A percentile compares a stretch with the other conserved stretches of the same genome.
These are phyloP conservation scores for Asarcornis scutulata DNA, from an alignment of 2,113 vertebrate species.

Conservation along the genomic window DNA sequence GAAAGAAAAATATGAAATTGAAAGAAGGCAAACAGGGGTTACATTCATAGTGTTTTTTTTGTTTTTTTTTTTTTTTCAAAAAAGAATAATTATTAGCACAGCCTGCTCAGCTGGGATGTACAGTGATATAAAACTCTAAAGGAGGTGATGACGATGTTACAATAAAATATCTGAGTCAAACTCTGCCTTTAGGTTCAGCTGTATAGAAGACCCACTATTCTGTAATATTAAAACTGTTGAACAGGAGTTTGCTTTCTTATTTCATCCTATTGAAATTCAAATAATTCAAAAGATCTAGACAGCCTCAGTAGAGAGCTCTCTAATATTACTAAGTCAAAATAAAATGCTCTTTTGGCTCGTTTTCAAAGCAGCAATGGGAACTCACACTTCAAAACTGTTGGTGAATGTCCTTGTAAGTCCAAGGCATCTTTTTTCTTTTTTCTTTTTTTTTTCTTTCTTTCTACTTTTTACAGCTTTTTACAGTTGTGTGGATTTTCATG, in stretches of 20 bases:
- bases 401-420: background rate
- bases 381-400: background rate
- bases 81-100: background rate
- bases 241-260: background rate
- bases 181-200: background rate
- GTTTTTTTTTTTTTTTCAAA: too few relatives aligned
- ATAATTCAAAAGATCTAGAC: background rate
- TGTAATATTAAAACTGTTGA: background rate
- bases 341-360: background rate
- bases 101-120: background rate
- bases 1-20: background rate
- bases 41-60: background rate
- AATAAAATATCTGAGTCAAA: background rate
- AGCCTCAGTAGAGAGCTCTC: background rate
- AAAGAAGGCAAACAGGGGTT: background rate
- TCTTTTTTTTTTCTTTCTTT: too few relatives aligned
- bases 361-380: background rate
- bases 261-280: background rate
- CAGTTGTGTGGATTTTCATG: background rate
- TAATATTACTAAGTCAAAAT: background rate
- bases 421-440: background rate
- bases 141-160: background rate
- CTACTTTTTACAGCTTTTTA: background rate
- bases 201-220: background rate
- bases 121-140: background rate